These are phyloP conservation scores for Scaptomyza caliginosa DNA, from an alignment of 2,888 invertebrate species.

Conservation along the genomic window DNA sequence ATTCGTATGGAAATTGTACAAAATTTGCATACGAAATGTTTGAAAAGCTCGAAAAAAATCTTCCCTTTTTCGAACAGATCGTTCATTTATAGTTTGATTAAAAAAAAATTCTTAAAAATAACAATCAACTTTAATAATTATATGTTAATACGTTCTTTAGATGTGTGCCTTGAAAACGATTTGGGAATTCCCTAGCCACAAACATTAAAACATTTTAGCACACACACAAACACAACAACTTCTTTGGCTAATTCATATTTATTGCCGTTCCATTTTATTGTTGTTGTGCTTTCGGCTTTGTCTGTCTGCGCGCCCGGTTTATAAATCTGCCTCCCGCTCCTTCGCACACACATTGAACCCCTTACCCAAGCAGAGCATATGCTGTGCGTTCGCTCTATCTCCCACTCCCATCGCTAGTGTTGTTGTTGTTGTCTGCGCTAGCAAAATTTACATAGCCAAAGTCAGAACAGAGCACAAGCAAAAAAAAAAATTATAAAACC, in stretches of 20 bases:
- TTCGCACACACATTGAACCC: background rate
- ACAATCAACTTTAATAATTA: conserved; percentile 26
- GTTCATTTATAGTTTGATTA: background rate
- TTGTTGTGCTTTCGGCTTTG: conserved; percentile 53
- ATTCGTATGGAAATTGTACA: conserved; percentile 12
- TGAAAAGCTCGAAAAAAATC: background rate
- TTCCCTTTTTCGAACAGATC: background rate
- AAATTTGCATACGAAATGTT: conserved; percentile 41
- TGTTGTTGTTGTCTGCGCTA: conserved; percentile 37
- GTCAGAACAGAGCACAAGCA: conserved; percentile 44
- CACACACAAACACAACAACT: conserved; percentile 3
- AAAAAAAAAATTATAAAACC: conserved; percentile 35
- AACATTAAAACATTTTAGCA: background rate
- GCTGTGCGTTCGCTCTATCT: conserved; percentile 19
- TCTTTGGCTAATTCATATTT: conserved; percentile 61
- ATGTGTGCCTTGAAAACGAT: conserved; percentile 27
- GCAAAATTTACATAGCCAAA: conserved; percentile 52
- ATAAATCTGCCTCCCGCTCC: conserved; percentile 6
- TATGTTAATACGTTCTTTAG: conserved; percentile 23
- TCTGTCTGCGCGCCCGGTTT: conserved; percentile 42
- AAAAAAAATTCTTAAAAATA: background rate
- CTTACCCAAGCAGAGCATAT: conserved; percentile 43
- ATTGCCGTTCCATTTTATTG: conserved; percentile 56
- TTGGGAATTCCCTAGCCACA: conserved; percentile 55
- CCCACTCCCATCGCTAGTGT: conserved; percentile 5